phyloP scores from a whole-genome alignment of 2,797 vertebrate species.

The Artibeus lituratus region DNA sequence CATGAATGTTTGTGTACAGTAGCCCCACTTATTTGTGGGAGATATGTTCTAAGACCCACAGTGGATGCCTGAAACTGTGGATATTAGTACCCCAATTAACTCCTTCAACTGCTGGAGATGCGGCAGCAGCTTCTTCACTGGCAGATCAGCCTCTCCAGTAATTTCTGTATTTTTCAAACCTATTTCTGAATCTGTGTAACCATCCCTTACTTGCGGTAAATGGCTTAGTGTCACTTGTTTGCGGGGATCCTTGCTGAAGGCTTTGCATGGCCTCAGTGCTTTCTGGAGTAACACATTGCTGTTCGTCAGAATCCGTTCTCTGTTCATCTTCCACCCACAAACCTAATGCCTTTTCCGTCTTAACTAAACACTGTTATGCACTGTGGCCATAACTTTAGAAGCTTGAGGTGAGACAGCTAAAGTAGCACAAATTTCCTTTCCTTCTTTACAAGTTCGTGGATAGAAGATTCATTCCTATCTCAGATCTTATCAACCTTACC shows the following conservation, averaged over 20 bases:
- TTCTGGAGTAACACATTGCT: not conserved
- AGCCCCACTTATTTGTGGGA: not conserved
- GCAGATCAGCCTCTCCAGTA: not conserved
- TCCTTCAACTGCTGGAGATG: not conserved
- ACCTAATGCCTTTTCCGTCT: too few species aligned
- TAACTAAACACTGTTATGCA: not conserved
- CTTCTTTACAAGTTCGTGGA: not conserved
- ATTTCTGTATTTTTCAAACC: not conserved
- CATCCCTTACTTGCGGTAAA: not conserved
- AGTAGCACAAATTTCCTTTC: not conserved
- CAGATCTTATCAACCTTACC: not conserved
- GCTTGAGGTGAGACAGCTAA: not conserved
- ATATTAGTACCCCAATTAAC: not conserved
- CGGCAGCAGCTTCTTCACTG: not conserved
- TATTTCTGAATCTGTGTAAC: not conserved
- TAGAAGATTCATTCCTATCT: not conserved
- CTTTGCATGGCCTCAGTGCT: not conserved
- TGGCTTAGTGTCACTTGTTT: too few species aligned
- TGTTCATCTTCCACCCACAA: not conserved
- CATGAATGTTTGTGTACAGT: not conserved
- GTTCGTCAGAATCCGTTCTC: not conserved
- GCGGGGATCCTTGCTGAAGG: not conserved
- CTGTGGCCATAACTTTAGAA: not conserved
- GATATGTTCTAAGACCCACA: not conserved
- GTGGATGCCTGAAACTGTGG: not conserved